Evolutionary conservation across 2,888 invertebrate genomes (phyloP).

Genomic region (Acleris cristana): DNA sequence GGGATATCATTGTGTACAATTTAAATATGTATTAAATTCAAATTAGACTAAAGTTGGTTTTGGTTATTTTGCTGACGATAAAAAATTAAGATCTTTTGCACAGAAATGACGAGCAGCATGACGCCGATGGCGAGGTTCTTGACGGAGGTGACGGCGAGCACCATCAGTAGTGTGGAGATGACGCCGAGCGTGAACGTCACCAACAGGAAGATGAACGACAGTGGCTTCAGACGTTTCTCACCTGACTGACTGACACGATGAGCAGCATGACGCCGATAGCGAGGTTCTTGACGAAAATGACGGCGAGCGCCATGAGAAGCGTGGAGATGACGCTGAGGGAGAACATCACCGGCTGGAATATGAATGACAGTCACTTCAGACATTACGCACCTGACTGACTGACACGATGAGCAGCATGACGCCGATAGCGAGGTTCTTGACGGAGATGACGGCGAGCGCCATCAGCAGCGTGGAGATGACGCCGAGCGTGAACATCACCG

Average conservation of each 20-base stretch:
- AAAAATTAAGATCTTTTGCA: no score
- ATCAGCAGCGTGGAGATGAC: slow-evolving; percentile 89
- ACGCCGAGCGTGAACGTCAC: slow-evolving; percentile 89
- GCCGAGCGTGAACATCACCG: slow-evolving; percentile 90
- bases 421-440: slow-evolving; percentile 89
- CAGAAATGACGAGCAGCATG: slow-evolving; percentile 81
- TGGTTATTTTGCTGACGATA: no score
- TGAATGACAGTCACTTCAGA: slow-evolving; percentile 85
- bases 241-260: slow-evolving; percentile 85
- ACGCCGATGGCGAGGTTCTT: slow-evolving; percentile 86
- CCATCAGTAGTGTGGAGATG: slow-evolving; percentile 87
- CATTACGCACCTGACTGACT: slow-evolving; percentile 79
- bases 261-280: slow-evolving; percentile 87
- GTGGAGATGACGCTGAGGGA: slow-evolving; percentile 90
- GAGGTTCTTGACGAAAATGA: slow-evolving; percentile 89
- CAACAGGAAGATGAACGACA: slow-evolving; percentile 88
- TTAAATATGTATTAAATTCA: no score
- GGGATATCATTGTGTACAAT: no score
- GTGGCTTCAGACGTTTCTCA: slow-evolving; percentile 70
- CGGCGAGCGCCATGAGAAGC: slow-evolving; percentile 86
- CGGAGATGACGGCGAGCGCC: slow-evolving; percentile 88
- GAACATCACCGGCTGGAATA: slow-evolving; percentile 89
- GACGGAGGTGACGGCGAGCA: slow-evolving; percentile 88
- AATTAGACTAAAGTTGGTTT: no score
- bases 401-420: slow-evolving; percentile 85